Percentiles rank a stretch among this genome's conserved stretches.
phyloP scores from a whole-genome alignment of 2,888 invertebrate species.

The Marasmarcha lunaedactyla region DNA sequence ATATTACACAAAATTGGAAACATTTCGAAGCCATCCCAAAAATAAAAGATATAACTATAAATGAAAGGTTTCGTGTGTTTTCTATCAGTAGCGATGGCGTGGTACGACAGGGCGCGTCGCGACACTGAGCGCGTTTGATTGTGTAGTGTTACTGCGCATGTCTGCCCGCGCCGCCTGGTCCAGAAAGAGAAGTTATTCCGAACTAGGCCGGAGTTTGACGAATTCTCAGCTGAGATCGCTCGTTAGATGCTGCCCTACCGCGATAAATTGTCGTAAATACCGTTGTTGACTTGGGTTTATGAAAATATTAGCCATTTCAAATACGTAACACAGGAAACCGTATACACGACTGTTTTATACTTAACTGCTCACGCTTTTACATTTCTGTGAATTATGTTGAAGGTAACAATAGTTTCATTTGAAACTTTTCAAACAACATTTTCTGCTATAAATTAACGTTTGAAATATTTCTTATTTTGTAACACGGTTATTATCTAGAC shows the following conservation, averaged over 20 bases:
- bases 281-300: slow-evolving; percentile 51
- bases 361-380: too few species aligned
- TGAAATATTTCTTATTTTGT: too few species aligned
- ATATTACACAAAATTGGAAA: too few species aligned
- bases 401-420: too few species aligned
- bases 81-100: slow-evolving; percentile 31
- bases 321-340: neutral
- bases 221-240: slow-evolving; percentile 34
- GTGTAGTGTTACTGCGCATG: slow-evolving; percentile 46
- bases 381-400: too few species aligned
- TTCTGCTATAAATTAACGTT: too few species aligned
- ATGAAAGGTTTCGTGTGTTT: too few species aligned
- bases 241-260: slow-evolving; percentile 29
- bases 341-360: too few species aligned
- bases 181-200: slow-evolving; percentile 7
- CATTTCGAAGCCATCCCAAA: too few species aligned
- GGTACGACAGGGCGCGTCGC: slow-evolving; percentile 45
- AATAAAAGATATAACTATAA: too few species aligned
- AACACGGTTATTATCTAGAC: too few species aligned
- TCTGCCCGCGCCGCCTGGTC: slow-evolving; percentile 47
- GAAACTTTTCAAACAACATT: too few species aligned
- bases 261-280: slow-evolving; percentile 60
- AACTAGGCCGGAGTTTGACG: slow-evolving; percentile 22
- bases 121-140: slow-evolving; percentile 46
- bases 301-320: slow-evolving; percentile 32